Base-by-base conservation (phyloP, 2,113 vertebrate genomes). In the Tinamus guttatus region DNA sequence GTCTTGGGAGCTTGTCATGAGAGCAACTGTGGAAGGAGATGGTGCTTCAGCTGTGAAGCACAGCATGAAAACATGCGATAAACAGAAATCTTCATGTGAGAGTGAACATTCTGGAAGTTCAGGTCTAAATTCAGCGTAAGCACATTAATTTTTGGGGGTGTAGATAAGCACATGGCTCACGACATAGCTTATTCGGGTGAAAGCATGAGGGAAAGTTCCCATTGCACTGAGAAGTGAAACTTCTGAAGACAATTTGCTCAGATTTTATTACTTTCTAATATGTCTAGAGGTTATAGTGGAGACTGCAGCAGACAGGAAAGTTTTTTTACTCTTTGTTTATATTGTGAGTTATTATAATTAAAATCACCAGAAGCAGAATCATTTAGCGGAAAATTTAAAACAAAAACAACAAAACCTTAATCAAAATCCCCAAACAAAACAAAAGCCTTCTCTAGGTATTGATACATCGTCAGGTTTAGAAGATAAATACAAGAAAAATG, bases 401-500 rank as follows among this genome's bases (percentile, higher is more conserved):
- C 24, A 64, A 52, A 63, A 82, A 51, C 11, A 89, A 85, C 0
- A 15, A 63, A 56, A 93, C 68, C 52, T 89, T 86, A 11, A 67
- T 79, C 17, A 11, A 89, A 92, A 52, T 52, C 43, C 18, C 60
- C 41, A 91, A 81, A 80, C 12, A 83, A 86, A 68, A 85, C 34
- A 87, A 94, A 47, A 87, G 51, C 16, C 18, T 13, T 54, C 34
- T 80, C 49, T 85, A 97, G 88, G 96, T 97, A 97, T 97, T 98
- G 97, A 97, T 94, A 97, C 40, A 95, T 97, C 95, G 93, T 75
- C 91, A 93, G 69, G 67, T 94, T 93, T 90, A 91, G 87, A 96
- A 95, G 84, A 91, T 92, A 97, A 97, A 95, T 95, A 91, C 76
- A 90, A 89, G 94, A 87, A 95, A 96, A 96, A 94, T 0, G 81